Conservation (phyloP, 2,888 invertebrate species). For the Ptychoptera contaminata region DNA sequence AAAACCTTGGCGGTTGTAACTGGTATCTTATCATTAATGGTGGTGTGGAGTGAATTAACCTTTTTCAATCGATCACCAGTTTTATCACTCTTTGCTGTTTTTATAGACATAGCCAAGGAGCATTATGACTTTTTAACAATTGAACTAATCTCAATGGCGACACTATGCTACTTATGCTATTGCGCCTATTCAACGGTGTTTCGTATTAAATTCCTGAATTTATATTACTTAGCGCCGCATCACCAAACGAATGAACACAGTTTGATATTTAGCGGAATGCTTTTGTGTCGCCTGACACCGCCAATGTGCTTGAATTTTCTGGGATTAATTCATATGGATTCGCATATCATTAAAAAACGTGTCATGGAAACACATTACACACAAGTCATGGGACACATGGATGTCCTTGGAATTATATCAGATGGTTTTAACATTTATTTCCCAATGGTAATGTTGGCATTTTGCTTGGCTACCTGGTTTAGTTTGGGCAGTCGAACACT, state of each 20-base stretch:
- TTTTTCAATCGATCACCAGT: slow-evolving; percentile 90
- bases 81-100: slow-evolving; percentile 90
- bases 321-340: slow-evolving; percentile 95
- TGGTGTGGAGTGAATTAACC: slow-evolving; percentile 99
- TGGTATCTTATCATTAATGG: slow-evolving; percentile 66
- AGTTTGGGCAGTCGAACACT: slow-evolving; percentile 82
- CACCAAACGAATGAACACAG: slow-evolving; percentile 99
- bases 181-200: slow-evolving; percentile 98
- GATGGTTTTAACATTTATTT: slow-evolving; percentile 99
- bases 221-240: slow-evolving; percentile 93
- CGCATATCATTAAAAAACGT: slow-evolving; percentile 68
- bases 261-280: slow-evolving; percentile 96
- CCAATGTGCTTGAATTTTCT: slow-evolving; percentile 98
- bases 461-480: slow-evolving; percentile 89
- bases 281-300: slow-evolving; percentile 90
- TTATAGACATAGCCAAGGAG: slow-evolving; percentile 64
- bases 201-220: slow-evolving; percentile 86
- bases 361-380: slow-evolving; percentile 89
- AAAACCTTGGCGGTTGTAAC: slow-evolving; percentile 56
- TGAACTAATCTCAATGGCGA: slow-evolving; percentile 81
- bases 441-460: slow-evolving; percentile 86
- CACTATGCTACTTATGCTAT: slow-evolving; percentile 88
- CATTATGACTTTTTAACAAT: slow-evolving; percentile 88
- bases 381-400: slow-evolving; percentile 99
- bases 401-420: slow-evolving; percentile 89